phyloP scores from a whole-genome alignment of 2,113 vertebrate species.

The Brachirus orientalis region DNA sequence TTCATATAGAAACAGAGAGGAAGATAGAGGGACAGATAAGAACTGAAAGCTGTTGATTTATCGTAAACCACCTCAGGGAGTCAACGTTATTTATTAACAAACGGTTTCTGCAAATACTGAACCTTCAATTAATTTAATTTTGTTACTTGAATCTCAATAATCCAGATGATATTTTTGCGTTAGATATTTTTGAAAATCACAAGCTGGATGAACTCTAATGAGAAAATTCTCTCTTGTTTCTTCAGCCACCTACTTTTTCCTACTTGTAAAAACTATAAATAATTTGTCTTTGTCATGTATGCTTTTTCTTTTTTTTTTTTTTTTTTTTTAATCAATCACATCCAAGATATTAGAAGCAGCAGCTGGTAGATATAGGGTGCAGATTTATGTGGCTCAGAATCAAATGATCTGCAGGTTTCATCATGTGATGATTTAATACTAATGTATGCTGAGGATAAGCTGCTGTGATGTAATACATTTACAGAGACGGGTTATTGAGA shows the following conservation, averaged over 20 bases:
- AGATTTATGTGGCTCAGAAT: slow-evolving; percentile 34
- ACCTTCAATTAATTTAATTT: slow-evolving; percentile 26
- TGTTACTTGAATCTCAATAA: slow-evolving; percentile 17
- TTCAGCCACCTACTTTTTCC: slow-evolving; percentile 1
- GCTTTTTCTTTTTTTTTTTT: too few species aligned
- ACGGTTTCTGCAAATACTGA: slow-evolving; percentile 19
- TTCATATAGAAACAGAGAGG: not conserved
- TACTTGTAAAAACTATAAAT: not conserved
- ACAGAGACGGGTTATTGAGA: slow-evolving; percentile 23
- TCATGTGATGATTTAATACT: slow-evolving; percentile 43
- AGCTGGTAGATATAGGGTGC: slow-evolving; percentile 37
- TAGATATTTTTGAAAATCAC: slow-evolving; percentile 9
- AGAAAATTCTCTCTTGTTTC: not conserved
- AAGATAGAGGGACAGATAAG: slow-evolving; percentile 11
- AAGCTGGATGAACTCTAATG: not conserved
- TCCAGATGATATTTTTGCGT: slow-evolving; percentile 8
- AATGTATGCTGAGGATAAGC: slow-evolving; percentile 33
- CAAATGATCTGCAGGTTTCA: slow-evolving; percentile 43
- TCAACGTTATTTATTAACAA: slow-evolving; percentile 12
- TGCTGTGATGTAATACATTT: slow-evolving; percentile 55
- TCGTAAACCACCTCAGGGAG: not conserved
- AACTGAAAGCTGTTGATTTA: slow-evolving; percentile 10
- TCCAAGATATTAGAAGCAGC: slow-evolving; percentile 30
- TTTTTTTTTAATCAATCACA: too few species aligned
- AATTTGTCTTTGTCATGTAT: not conserved